Percentiles rank a stretch among this genome's conserved stretches.
These are phyloP conservation scores for Pituophis catenifer DNA, from an alignment of 2,113 vertebrate species.

Conservation along the genomic window DNA sequence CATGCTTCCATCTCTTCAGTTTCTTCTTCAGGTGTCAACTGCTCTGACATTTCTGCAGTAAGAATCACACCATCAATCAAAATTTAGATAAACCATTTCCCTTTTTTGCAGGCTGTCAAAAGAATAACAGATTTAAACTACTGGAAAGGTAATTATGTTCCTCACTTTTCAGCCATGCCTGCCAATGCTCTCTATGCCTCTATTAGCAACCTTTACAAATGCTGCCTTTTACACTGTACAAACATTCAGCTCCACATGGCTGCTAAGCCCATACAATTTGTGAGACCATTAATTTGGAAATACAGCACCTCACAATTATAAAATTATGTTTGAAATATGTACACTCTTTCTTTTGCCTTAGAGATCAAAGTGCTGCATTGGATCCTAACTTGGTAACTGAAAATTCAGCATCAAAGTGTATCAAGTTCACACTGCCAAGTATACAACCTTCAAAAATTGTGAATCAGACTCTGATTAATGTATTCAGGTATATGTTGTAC, in stretches of 20 bases:
- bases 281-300: not conserved
- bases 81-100: not conserved
- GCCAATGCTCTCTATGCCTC: not conserved
- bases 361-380: not conserved
- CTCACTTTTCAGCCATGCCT: not conserved
- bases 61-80: not conserved
- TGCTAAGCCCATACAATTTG: not conserved
- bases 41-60: slow-evolving; percentile 79
- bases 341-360: not conserved
- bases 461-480: not conserved
- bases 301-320: not conserved
- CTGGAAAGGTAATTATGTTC: not conserved
- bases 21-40: slow-evolving; percentile 79
- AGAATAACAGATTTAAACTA: not conserved
- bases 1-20: slow-evolving; percentile 87
- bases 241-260: not conserved
- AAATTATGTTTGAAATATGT: not conserved
- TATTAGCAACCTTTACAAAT: not conserved
- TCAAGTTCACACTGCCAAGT: not conserved
- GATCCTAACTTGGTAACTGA: not conserved
- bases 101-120: not conserved
- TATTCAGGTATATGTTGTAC: not conserved
- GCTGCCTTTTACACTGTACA: not conserved
- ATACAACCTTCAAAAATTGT: not conserved
- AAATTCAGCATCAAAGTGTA: not conserved